Base-by-base conservation (phyloP, 1,140 invertebrate species). In the Rhizoglyphus robini region DNA sequence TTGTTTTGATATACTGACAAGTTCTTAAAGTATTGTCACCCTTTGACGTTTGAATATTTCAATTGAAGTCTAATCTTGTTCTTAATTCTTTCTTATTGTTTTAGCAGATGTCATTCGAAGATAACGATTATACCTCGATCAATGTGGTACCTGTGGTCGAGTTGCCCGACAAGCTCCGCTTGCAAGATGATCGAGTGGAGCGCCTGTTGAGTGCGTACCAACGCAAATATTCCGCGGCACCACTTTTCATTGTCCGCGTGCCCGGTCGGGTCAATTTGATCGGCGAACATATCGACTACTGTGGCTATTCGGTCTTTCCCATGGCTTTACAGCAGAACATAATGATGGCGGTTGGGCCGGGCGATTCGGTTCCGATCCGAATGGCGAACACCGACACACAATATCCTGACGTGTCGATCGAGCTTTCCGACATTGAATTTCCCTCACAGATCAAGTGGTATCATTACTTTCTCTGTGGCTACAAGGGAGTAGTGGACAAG, bases 221-320 rank as follows among this genome's bases (percentile, higher is more conserved):
- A 13, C 13, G 23, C 23, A 73, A 71, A 62, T 79, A 70, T 75
- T 46, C 66, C n/a, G 41, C 69, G 31, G 76, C 36, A 18, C 36
- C 70, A 32, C 29, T 38, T 15, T 80, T 77, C 70, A 72, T 75
- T 72, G 75, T 78, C 20, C 71, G 79, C 71, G 79, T 80, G 59
- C 80, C 81, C 15, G 82, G 81, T 71, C 84, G 96, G 71, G 95
- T 99, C 0, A 99, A 99, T 79, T 78, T 99, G 48, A 99, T 99
- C 73, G 96, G 96, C 1, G 96, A 99, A 78, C 96, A 99, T 80
- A 87, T 99, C 69, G 96, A 99, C 79, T 99, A 99, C 75, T 92
- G 88, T 74, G 95, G 94, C 15, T 99, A 96, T 79, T 83, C 88
- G 18, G 96, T 99, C 57, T 86, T 95, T 71, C 96, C 96, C 5